Base-by-base conservation (phyloP, 2,888 invertebrate species). In the Ophion ventricosus region DNA sequence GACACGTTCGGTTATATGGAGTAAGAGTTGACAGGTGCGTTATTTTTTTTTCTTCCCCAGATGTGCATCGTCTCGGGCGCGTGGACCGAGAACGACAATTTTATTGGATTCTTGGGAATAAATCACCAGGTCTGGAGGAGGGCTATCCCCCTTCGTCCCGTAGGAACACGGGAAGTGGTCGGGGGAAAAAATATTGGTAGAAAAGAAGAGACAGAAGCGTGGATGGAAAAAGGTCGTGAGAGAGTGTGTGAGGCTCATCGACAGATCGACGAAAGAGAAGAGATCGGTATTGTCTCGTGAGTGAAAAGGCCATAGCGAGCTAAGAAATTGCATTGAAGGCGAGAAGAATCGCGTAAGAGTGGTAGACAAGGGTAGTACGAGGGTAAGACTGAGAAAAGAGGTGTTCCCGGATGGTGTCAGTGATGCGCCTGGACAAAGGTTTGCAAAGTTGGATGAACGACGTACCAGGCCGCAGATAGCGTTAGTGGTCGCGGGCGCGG, bases 391-490 rank as follows among this genome's bases (percentile, higher is more conserved):
- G 35, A 35, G 56, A 61, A 49, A 73, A 75, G 80, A 80, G 64
- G 69, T 73, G 74, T 70, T 56, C 56, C 54, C n/a, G n/a, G 83
- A 80, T 73, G 83, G 83, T 75, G 25, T 73, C 61, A 91, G 91
- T 89, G 89, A 92, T 92, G 92, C 90, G 87, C 88, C 86, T 90
- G 86, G 88, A 86, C 85, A 87, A 85, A 86, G 87, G 86, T 84
- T 87, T 87, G 87, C 87, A 88, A 89, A 89, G 90, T 83, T 88
- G 79, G 90, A 88, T 89, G 90, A 87, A 87, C 88, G 90, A 86
- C 79, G 87, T 87, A 80, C 85, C 88, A 87, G 89, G 86, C 88
- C 86, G 87, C 87, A 91, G 91, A 91, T 91, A 91, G 91, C 91
- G 89, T 88, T 87, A 82, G 87, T 86, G 86, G 84, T 80, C 84